Percentiles rank a stretch among this genome's conserved stretches.
These are phyloP conservation scores for Fringilla coelebs DNA, from an alignment of 2,797 vertebrate genomes.

Conservation along the genomic window DNA sequence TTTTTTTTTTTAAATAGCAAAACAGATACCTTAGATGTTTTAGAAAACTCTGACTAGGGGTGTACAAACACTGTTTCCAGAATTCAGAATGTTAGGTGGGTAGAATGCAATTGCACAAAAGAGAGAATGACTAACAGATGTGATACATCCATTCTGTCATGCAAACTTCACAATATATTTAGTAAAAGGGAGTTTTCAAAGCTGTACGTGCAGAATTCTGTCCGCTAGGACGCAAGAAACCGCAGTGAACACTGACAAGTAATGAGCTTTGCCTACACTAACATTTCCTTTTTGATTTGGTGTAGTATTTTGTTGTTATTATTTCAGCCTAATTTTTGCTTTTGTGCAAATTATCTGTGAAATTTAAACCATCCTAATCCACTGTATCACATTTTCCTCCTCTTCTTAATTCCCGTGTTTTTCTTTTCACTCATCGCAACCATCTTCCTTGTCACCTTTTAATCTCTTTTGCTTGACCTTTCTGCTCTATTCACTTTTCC, in stretches of 20 bases:
- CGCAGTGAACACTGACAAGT: not conserved
- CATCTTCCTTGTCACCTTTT: conserved; percentile 36
- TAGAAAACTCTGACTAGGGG: not conserved
- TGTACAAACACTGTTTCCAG: not conserved
- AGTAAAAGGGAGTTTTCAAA: not conserved
- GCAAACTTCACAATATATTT: not conserved
- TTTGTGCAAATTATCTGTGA: not conserved
- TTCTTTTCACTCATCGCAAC: conserved; percentile 48
- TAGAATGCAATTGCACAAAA: not conserved
- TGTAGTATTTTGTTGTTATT: not conserved
- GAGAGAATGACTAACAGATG: not conserved
- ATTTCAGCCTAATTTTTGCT: not conserved
- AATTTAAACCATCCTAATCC: conserved; percentile 6
- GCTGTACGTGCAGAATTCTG: not conserved
- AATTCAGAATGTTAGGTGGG: not conserved
- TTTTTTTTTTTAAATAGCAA: not conserved
- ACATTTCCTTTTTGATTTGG: not conserved
- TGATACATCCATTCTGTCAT: not conserved
- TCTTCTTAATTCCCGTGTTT: conserved; percentile 9
- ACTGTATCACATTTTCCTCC: not conserved
- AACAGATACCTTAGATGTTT: not conserved
- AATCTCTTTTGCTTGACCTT: conserved; percentile 51
- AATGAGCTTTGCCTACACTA: not conserved
- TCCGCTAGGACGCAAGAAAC: not conserved
- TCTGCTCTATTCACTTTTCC: not conserved